Evolutionary conservation across 2,888 invertebrate species (phyloP), one percentile per base, ranked within the genome.

Genomic region (Aquatica leii): DNA sequence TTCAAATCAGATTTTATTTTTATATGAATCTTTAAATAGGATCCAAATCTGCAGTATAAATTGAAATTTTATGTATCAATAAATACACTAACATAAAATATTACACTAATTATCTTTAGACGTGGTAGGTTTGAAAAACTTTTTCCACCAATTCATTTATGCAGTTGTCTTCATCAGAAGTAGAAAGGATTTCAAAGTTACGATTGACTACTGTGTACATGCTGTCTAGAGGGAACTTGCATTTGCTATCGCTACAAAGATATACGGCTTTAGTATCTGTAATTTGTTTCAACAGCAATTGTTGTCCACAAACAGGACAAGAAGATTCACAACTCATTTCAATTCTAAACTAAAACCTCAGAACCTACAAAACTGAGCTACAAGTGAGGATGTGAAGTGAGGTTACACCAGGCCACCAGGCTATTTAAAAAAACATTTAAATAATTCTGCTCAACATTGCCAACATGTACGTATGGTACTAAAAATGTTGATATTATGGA

Each of bases 231-330:
- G 50, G 50, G 24, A 49, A 60, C 1, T 24, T 17, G 24, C 61
- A 61, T 11, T 41, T 18, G 14, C 34, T n/a, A n/a, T 31, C 9
- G 8, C 14, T 51, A 20, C 62, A 62, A 12, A 57, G 3, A 52
- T 46, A 62, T 4, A 62, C 51, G 0, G 62, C 62, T 52, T 57
- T 40, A 1, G 20, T 21, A 9, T 24, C 18, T 18, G 35, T 51
- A 12, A 62, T 52, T 52, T 62, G 62, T 11, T 43, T 40, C 37
- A 62, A 17, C 37, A 14, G 6, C 18, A 62, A 46, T 24, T 56
- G 17, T 31, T 17, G n/a, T 1, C 18, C 24, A 48, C 62, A 62
- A 34, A 41, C 35, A 14, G 12, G 12, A 24, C 62, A 62, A 51
- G 11, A 12, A 11, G 12, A n/a, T 20, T 50, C 12, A 3, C n/a